These are phyloP conservation scores for Vesta saturnalis DNA, from an alignment of 2,888 invertebrate species.

Conservation along the genomic window DNA sequence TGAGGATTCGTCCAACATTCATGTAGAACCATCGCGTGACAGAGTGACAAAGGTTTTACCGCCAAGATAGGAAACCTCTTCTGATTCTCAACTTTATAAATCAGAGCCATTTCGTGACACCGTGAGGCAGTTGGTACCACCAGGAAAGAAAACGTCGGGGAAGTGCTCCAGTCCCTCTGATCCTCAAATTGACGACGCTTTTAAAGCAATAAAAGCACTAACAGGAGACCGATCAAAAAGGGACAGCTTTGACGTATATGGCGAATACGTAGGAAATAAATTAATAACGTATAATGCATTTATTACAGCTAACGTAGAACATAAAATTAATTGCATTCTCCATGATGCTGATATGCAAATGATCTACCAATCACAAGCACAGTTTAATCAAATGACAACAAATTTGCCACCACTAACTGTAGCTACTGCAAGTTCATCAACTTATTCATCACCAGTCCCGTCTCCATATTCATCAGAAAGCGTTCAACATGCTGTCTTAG, in stretches of 20 bases:
- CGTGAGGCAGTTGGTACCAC: too few relatives aligned
- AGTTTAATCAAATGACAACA: slow-evolving; percentile 15
- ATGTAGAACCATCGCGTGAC: not conserved
- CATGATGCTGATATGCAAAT: not conserved
- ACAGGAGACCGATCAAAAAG: too few relatives aligned
- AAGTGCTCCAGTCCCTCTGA: not conserved
- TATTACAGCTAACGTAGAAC: not conserved
- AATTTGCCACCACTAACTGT: slow-evolving; percentile 11
- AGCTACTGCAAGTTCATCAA: slow-evolving; percentile 12
- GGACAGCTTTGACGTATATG: too few relatives aligned
- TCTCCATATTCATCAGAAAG: too few relatives aligned
- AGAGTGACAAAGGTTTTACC: too few relatives aligned
- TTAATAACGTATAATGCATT: too few relatives aligned
- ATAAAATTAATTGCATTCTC: not conserved
- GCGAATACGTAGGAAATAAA: too few relatives aligned
- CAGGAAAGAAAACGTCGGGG: not conserved
- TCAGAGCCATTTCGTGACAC: too few relatives aligned
- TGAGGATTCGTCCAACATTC: not conserved
- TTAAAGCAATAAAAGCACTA: too few relatives aligned
- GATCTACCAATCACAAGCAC: slow-evolving; percentile 6
- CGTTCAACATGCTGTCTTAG: too few relatives aligned
- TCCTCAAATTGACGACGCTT: not conserved
- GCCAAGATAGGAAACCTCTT: not conserved
- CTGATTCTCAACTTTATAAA: not conserved
- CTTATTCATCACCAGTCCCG: not conserved